Conservation (phyloP, 2,888 invertebrate genomes). For the Trichogramma evanescens region DNA sequence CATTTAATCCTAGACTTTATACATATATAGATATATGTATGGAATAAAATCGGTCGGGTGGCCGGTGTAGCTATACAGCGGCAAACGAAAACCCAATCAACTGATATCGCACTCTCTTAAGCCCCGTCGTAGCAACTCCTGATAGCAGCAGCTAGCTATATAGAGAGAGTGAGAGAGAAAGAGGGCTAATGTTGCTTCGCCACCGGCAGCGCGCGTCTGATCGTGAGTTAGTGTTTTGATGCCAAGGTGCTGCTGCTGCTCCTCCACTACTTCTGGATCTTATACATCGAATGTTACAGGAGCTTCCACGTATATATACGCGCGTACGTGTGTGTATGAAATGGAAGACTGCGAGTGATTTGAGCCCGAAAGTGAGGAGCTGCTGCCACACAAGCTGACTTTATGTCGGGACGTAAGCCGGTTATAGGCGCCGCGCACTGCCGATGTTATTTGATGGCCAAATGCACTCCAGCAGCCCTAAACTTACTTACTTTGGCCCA, state of each 20-base stretch:
- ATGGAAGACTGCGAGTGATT: too few species aligned
- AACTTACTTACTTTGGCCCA: neutral
- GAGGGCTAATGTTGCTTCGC: neutral
- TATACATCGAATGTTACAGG: too few species aligned
- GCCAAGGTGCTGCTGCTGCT: conserved; percentile 25
- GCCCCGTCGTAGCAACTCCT: conserved; percentile 43
- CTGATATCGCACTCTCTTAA: conserved; percentile 44
- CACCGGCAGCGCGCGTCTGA: conserved; percentile 31
- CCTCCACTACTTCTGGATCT: too few species aligned
- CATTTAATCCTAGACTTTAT: neutral
- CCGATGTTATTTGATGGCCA: conserved; percentile 49
- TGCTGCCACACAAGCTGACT: conserved; percentile 35
- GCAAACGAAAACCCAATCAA: conserved; percentile 40
- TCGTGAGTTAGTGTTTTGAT: conserved; percentile 47
- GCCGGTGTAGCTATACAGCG: too few species aligned
- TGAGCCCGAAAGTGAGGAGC: too few species aligned
- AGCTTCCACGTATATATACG: neutral
- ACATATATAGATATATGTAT: conserved; percentile 24
- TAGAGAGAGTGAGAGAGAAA: too few species aligned
- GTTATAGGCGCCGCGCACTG: conserved; percentile 43
- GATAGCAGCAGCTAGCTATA: conserved; percentile 30
- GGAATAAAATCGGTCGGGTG: conserved; percentile 26
- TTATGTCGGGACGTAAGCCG: conserved; percentile 47
- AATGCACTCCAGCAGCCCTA: conserved; percentile 41
- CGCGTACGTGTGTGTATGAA: neutral